phyloP scores from a whole-genome alignment of 1,140 invertebrate genomes.

The Eumaeus atala region DNA sequence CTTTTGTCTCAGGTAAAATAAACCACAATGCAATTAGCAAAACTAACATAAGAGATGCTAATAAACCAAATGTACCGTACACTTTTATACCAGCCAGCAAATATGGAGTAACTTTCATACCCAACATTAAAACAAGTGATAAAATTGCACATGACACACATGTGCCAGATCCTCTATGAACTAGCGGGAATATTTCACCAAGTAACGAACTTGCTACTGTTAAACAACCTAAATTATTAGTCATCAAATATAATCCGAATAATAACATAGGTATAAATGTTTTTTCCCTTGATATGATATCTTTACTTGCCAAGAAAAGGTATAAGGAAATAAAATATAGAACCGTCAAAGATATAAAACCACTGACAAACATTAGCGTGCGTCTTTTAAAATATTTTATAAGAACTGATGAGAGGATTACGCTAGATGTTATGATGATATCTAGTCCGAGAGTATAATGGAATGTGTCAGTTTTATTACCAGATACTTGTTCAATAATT shows the following conservation, averaged over 20 bases:
- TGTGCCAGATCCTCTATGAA: conserved; percentile 36
- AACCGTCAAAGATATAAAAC: conserved; percentile 20
- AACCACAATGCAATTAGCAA: conserved; percentile 31
- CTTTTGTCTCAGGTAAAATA: conserved; percentile 43
- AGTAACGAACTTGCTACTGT: conserved; percentile 40
- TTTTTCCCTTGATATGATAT: not conserved
- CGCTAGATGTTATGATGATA: conserved; percentile 40
- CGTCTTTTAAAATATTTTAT: conserved; percentile 30
- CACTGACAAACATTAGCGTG: not conserved
- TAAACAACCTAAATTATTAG: conserved; percentile 41
- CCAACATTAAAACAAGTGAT: conserved; percentile 31
- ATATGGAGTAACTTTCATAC: conserved; percentile 37
- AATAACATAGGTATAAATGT: not conserved
- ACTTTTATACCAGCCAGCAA: conserved; percentile 33
- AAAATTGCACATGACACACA: conserved; percentile 30
- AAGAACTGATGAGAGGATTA: conserved; percentile 37
- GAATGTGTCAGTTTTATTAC: conserved; percentile 35
- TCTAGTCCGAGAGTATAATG: conserved; percentile 42
- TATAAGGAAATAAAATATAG: conserved; percentile 31
- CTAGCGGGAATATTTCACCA: conserved; percentile 43
- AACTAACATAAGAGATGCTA: conserved; percentile 27
- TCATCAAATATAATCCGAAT: not conserved
- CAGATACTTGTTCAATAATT: conserved; percentile 38
- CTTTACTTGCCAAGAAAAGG: conserved; percentile 30
- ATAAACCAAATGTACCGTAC: conserved; percentile 40